A percentile compares a stretch with the other conserved stretches of the same genome.
phyloP scores from a whole-genome alignment of 2,797 vertebrate species.

The Hippopotamyrus pictus region DNA sequence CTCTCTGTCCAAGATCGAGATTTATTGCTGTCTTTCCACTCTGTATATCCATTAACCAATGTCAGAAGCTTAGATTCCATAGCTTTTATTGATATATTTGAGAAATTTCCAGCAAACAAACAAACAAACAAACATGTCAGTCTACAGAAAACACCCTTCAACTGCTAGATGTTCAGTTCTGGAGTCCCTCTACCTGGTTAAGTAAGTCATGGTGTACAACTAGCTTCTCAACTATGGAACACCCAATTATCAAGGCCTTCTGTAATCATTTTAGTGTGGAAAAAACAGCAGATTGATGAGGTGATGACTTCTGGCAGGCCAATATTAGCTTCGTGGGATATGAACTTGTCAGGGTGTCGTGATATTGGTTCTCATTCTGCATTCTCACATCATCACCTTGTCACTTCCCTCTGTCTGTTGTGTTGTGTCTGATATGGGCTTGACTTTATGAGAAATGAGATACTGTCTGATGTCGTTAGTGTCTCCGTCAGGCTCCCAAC shows the following conservation, averaged over 20 bases:
- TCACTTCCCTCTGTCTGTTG: background rate
- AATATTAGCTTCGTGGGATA: background rate
- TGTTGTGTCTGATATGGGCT: background rate
- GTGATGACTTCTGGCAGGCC: background rate
- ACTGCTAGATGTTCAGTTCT: background rate
- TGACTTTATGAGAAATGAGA: slow-evolving; percentile 7
- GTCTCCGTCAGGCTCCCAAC: background rate
- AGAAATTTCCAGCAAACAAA: background rate
- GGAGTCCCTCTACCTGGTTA: background rate
- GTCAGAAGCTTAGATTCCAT: background rate
- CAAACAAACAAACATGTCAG: background rate
- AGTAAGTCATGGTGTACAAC: background rate
- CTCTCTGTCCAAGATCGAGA: background rate
- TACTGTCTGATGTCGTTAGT: slow-evolving; percentile 1
- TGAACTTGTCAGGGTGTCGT: background rate
- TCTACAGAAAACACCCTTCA: background rate
- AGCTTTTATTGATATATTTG: background rate
- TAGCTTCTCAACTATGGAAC: background rate
- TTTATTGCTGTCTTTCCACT: background rate
- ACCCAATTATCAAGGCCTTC: background rate
- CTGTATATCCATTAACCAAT: background rate
- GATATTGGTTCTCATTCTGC: background rate
- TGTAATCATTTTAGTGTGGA: background rate
- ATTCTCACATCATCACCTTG: background rate
- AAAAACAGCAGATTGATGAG: background rate